A percentile compares a stretch with the other conserved stretches of the same genome.
These are phyloP conservation scores for Orchesella cincta DNA, from an alignment of 1,140 invertebrate genomes.

Conservation along the genomic window DNA sequence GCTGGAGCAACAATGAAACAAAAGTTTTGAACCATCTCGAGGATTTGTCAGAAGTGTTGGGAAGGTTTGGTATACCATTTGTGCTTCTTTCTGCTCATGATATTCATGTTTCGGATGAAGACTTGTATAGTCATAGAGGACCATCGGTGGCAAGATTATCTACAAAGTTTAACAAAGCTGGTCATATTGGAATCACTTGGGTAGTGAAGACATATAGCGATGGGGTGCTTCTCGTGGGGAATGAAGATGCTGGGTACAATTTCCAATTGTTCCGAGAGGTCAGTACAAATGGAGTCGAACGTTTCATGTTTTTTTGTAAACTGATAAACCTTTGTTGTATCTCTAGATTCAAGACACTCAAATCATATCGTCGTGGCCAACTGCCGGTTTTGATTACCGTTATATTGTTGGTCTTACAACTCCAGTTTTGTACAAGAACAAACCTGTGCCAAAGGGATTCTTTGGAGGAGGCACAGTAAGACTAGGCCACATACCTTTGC, in stretches of 20 bases:
- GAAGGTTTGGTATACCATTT: not conserved
- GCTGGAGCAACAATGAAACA: not conserved
- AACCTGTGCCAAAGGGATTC: not conserved
- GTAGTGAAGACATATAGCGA: not conserved
- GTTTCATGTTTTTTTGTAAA: too few species aligned
- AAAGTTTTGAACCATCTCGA: not conserved
- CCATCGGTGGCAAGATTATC: not conserved
- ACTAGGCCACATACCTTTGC: not conserved
- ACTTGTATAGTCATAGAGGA: too few species aligned
- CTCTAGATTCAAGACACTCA: not conserved
- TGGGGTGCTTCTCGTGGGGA: not conserved
- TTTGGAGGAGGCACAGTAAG: not conserved
- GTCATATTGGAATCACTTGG: not conserved
- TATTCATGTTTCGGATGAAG: not conserved
- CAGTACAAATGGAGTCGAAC: not conserved
- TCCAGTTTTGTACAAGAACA: not conserved
- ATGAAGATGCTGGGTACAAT: not conserved
- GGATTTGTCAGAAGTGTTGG: not conserved
- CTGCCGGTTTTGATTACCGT: not conserved
- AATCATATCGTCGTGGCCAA: slow-evolving; percentile 1
- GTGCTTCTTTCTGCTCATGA: not conserved
- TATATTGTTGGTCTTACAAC: not conserved
- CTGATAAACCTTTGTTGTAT: not conserved
- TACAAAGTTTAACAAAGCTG: not conserved
- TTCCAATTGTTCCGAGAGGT: not conserved